Percentiles rank a stretch among this genome's conserved stretches.
Evolutionary conservation across 1,140 invertebrate species (phyloP).

Genomic region (Notospermus geniculatus): DNA sequence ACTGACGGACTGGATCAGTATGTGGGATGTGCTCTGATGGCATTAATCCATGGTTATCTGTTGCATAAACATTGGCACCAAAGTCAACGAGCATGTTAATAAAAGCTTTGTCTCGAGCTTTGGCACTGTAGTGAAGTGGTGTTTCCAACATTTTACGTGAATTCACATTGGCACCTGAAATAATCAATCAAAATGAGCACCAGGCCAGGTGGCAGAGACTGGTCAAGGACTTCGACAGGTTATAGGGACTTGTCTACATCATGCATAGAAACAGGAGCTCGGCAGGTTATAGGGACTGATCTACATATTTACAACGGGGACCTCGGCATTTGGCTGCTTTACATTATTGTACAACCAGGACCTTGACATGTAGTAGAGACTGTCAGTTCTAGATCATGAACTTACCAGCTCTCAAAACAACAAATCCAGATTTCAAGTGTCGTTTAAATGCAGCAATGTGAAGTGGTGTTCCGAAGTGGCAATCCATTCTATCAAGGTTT

Average conservation of each 20-base stretch:
- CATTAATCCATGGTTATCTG: slow-evolving; percentile 30
- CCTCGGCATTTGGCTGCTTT: neutral
- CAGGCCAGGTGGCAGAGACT: too few relatives aligned
- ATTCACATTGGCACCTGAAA: slow-evolving; percentile 44
- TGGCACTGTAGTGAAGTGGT: slow-evolving; percentile 42
- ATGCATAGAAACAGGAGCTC: slow-evolving; percentile 9
- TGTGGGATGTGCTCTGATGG: slow-evolving; percentile 31
- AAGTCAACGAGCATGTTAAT: slow-evolving; percentile 32
- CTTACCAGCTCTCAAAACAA: slow-evolving; percentile 36
- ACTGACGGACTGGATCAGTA: slow-evolving; percentile 17
- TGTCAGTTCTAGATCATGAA: neutral
- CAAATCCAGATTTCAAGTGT: slow-evolving; percentile 26
- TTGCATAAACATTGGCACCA: slow-evolving; percentile 34
- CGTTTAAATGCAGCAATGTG: slow-evolving; percentile 45
- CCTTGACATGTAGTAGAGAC: too few relatives aligned
- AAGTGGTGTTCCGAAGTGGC: slow-evolving; percentile 51
- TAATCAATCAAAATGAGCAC: neutral
- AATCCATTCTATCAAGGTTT: slow-evolving; percentile 43
- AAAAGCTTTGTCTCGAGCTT: slow-evolving; percentile 30
- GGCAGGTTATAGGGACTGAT: neutral
- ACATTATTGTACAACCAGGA: too few relatives aligned
- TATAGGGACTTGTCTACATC: too few relatives aligned
- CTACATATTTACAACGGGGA: neutral
- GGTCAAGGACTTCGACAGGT: too few relatives aligned
- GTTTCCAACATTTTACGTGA: slow-evolving; percentile 44